Conservation (phyloP, 2,888 invertebrate species). For the Zaprionus bogoriensis region DNA sequence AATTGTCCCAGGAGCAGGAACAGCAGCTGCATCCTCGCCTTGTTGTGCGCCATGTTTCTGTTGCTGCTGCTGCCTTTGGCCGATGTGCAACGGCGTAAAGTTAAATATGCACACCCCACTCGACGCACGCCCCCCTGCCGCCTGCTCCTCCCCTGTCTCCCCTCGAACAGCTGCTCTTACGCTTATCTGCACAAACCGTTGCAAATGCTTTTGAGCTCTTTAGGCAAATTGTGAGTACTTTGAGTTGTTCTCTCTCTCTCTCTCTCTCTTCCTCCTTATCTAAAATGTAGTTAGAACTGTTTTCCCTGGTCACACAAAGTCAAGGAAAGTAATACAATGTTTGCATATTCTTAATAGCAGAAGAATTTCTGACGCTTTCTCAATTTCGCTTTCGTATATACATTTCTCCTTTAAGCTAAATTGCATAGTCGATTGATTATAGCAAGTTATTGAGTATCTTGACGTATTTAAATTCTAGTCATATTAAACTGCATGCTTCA, state of each 20-base stretch:
- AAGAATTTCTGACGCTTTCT: too few relatives aligned
- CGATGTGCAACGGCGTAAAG: constrained; percentile 36
- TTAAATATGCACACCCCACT: constrained; percentile 48
- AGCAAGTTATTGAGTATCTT: too few relatives aligned
- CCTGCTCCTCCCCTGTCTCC: not conserved
- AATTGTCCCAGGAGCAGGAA: constrained; percentile 54
- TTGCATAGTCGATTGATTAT: too few relatives aligned
- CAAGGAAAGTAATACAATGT: not conserved
- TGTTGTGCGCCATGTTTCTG: constrained; percentile 13
- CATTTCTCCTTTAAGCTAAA: too few relatives aligned
- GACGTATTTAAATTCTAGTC: too few relatives aligned
- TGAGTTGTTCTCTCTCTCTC: constrained; percentile 30
- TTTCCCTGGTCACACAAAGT: not conserved
- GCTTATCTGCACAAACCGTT: constrained; percentile 64
- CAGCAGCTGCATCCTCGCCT: not conserved
- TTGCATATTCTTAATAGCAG: not conserved
- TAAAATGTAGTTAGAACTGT: not conserved
- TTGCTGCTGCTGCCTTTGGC: constrained; percentile 18
- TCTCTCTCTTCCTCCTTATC: too few relatives aligned
- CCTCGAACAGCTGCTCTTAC: constrained; percentile 54
- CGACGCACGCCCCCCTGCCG: not conserved
- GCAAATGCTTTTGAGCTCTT: constrained; percentile 55
- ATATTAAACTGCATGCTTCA: too few relatives aligned
- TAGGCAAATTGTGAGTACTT: constrained; percentile 63
- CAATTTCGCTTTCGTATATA: too few relatives aligned